Conservation (phyloP, 2,888 invertebrate species). For the Lymantria dispar region DNA sequence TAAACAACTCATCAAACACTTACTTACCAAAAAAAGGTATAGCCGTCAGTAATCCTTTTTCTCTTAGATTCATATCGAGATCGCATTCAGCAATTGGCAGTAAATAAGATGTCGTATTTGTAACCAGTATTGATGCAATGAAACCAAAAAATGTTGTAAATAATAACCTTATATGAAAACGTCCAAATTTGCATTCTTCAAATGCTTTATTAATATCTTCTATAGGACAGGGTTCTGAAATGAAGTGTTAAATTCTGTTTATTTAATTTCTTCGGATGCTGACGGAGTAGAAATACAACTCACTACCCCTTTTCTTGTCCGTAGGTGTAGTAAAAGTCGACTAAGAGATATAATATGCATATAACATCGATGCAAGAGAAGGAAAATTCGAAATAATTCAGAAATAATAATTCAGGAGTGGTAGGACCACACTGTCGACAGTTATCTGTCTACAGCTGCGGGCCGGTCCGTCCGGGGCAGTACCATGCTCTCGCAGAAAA, state of each 20-base stretch:
- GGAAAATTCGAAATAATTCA: too few species aligned
- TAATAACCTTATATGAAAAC: slow-evolving; percentile 53
- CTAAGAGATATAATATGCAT: too few species aligned
- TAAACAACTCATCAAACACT: background rate
- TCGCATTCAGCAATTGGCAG: slow-evolving; percentile 65
- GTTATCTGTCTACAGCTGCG: too few species aligned
- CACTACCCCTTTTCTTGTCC: too few species aligned
- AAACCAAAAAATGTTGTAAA: slow-evolving; percentile 42
- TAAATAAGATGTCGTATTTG: slow-evolving; percentile 49
- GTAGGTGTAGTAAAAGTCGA: too few species aligned
- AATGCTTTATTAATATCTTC: slow-evolving; percentile 54
- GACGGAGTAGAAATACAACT: too few species aligned
- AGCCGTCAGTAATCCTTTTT: slow-evolving; percentile 59
- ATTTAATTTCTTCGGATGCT: too few species aligned
- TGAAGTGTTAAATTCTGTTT: background rate
- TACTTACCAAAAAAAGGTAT: slow-evolving; percentile 56
- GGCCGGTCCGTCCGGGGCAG: too few species aligned
- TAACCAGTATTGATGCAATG: slow-evolving; percentile 41
- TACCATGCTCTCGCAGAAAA: too few species aligned
- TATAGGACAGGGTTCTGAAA: slow-evolving; percentile 39
- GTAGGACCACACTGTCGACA: too few species aligned
- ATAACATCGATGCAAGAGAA: too few species aligned
- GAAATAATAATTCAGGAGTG: too few species aligned
- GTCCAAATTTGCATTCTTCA: slow-evolving; percentile 55
- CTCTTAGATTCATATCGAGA: slow-evolving; percentile 52